Conservation (phyloP, 2,797 vertebrate genomes). For the Leucoraja ocellata region DNA sequence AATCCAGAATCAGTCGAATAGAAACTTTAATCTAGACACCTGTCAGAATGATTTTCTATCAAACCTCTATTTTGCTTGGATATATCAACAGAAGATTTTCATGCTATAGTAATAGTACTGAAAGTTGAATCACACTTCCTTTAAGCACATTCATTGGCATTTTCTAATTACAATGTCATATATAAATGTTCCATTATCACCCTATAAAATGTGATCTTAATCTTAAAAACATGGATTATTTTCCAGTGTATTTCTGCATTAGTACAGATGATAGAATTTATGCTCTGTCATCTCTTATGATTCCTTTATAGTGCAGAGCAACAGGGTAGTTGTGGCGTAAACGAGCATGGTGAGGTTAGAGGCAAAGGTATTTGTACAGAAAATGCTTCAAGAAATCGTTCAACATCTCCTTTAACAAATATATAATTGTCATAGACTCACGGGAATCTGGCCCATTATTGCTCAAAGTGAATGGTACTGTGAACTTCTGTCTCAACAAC, state of each 20-base stretch:
- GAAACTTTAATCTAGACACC: neutral
- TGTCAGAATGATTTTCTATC: neutral
- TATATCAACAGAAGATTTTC: neutral
- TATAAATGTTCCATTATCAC: neutral
- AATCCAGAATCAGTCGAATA: neutral
- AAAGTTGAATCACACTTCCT: constrained; percentile 9
- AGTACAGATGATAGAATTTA: neutral
- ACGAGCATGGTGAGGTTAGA: neutral
- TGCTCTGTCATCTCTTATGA: neutral
- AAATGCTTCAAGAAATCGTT: too few species aligned
- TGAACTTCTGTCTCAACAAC: too few species aligned
- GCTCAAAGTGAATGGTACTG: too few species aligned
- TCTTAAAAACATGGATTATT: neutral
- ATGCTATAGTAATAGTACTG: neutral
- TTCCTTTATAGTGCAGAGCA: neutral
- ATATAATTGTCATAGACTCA: too few species aligned
- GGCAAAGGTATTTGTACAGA: too few species aligned
- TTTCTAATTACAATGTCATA: neutral
- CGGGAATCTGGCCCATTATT: too few species aligned
- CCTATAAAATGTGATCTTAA: constrained; percentile 6
- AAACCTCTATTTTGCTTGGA: neutral
- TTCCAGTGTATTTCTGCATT: constrained; percentile 14
- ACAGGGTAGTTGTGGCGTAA: neutral
- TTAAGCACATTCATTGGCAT: neutral
- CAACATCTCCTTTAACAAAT: too few species aligned